phyloP scores from a whole-genome alignment of 2,888 invertebrate species.

The Scaeva pyrastri region DNA sequence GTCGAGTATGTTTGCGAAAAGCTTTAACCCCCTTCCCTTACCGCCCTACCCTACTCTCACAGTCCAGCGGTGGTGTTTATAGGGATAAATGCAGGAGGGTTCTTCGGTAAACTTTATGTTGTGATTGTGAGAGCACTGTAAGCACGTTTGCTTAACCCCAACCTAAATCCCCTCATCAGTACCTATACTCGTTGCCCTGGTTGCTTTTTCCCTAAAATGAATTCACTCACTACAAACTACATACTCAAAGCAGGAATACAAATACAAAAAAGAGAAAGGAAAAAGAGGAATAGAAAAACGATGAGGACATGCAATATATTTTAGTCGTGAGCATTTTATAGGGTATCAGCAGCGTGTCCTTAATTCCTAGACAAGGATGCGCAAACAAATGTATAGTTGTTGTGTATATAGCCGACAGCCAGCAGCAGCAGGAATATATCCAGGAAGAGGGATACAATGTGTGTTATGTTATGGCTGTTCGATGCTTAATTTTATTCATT shows the following conservation, averaged over 20 bases:
- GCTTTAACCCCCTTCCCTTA: background rate
- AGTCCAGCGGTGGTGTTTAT: conserved; percentile 35
- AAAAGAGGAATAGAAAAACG: background rate
- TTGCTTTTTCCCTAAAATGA: conserved; percentile 13
- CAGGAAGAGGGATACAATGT: conserved; percentile 31
- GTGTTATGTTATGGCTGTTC: conserved; percentile 46
- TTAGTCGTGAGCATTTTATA: conserved; percentile 51
- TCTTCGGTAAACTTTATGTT: conserved; percentile 53
- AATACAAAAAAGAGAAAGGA: background rate
- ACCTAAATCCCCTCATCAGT: conserved; percentile 22
- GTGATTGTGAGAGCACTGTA: conserved; percentile 44
- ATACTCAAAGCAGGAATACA: too few relatives aligned
- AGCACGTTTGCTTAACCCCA: conserved; percentile 70
- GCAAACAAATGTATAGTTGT: conserved; percentile 34
- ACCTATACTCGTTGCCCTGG: conserved; percentile 36
- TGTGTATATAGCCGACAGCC: background rate
- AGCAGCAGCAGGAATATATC: conserved; percentile 6
- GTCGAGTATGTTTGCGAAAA: conserved; percentile 28
- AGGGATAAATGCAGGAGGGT: conserved; percentile 39
- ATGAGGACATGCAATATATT: conserved; percentile 50
- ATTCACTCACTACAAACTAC: background rate
- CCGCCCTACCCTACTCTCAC: background rate
- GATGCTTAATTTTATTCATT: conserved; percentile 68
- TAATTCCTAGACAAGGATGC: conserved; percentile 61
- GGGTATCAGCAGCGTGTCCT: conserved; percentile 52